A percentile compares a stretch with the other conserved stretches of the same genome.
Conservation (phyloP, 2,113 vertebrate species). For the Motacilla alba region DNA sequence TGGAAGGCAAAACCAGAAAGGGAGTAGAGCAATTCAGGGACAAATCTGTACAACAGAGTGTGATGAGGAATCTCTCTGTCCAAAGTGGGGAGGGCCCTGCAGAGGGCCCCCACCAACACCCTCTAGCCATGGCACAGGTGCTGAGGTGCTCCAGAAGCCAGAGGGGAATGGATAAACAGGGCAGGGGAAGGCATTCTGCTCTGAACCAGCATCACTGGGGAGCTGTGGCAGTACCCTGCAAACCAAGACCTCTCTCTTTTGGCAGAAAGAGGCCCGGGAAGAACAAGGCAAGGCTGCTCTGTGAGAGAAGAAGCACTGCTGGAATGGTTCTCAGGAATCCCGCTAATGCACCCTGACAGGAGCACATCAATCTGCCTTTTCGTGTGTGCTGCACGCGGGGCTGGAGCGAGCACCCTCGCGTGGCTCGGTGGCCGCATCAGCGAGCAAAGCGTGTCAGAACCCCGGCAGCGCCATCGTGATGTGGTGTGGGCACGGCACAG, state of each 20-base stretch:
- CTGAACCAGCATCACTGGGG: neutral
- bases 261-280: neutral
- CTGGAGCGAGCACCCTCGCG: rapidly evolving
- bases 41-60: neutral
- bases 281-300: neutral
- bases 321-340: neutral
- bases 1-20: neutral
- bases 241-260: neutral
- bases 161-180: neutral
- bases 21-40: neutral
- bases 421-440: rapidly evolving
- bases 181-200: neutral
- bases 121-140: rapidly evolving
- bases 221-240: neutral
- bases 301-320: neutral
- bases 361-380: neutral
- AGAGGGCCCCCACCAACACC: rapidly evolving
- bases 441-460: neutral
- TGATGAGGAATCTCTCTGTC: neutral
- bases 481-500: rapidly evolving
- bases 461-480: rapidly evolving
- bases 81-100: neutral
- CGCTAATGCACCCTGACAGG: neutral
- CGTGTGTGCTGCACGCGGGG: rapidly evolving
- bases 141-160: neutral